Base-by-base conservation (phyloP, 2,113 vertebrate species). In the Glaucomys volans region DNA sequence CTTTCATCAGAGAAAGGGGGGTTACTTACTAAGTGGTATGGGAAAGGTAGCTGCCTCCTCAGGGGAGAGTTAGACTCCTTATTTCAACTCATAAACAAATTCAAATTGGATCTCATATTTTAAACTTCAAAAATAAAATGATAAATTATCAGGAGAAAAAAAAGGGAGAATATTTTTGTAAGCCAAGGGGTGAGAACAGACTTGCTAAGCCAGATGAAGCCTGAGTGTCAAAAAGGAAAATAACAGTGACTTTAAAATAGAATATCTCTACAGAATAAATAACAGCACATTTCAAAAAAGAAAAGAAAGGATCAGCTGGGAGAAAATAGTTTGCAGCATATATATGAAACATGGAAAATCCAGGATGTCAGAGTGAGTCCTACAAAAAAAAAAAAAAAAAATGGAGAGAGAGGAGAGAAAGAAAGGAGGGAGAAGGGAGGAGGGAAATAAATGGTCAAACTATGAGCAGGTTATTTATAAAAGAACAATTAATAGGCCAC, bases 41-140 rank as follows among this genome's bases (percentile, higher is more conserved):
- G 44, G 42, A 24, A 95, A 85, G 52, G 24, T 4, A 13, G 7
- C 30, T 80, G 5, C 64, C 26, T 18, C 14, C 40, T 86, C 54
- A 86, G 71, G 87, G 47, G 71, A 81, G 79, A 59, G 32, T 22
- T 24, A 47, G 37, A 77, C 28, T 8, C 30, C 22, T 24, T 16
- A 52, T 32, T 90, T 83, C 42, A 59, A 90, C 37, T 62, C 2
- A 72, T 59, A 79, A 69, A 74, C n/a, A 72, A 90, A 37, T 37
- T 54, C 52, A 75, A 57, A 59, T 3, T 54, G 18, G 67, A 95
- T 28, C 86, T 93, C 26, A 13, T 50, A 95, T 79, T 67, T 72
- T 47, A 83, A 90, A 75, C 40, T 74, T 90, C 54, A 54, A 69
- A 96, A 74, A 83, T 90, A 44, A 95, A 91, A 86, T 71, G 2